A percentile compares a stretch with the other conserved stretches of the same genome.
These are phyloP conservation scores for Nothocercus julius DNA, from an alignment of 2,113 vertebrate species.

Conservation along the genomic window DNA sequence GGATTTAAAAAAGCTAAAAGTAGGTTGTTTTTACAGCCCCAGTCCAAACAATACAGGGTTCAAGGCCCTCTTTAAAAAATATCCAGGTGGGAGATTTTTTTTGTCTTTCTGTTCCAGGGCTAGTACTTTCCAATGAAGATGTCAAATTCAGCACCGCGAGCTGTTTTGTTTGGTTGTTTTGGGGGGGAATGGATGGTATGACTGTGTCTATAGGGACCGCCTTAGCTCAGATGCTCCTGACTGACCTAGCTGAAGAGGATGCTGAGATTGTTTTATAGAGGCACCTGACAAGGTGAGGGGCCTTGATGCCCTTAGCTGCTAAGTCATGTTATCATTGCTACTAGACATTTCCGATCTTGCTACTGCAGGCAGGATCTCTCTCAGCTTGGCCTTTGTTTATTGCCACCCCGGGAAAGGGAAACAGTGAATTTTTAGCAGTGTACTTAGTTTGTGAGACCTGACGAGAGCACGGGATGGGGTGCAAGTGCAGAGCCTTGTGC, in stretches of 20 bases:
- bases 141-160: not conserved
- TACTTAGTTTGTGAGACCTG: not conserved
- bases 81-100: not conserved
- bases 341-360: not conserved
- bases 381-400: not conserved
- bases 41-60: not conserved
- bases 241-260: not conserved
- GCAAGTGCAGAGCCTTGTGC: fast-evolving
- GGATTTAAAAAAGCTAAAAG: not conserved
- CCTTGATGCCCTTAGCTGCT: no score
- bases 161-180: not conserved
- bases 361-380: not conserved
- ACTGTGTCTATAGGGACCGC: not conserved
- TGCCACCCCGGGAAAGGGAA: not conserved
- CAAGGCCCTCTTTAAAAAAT: not conserved
- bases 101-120: not conserved
- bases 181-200: no score
- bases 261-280: not conserved
- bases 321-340: not conserved
- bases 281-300: not conserved
- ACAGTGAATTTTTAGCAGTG: fast-evolving
- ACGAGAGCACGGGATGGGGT: not conserved
- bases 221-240: not conserved
- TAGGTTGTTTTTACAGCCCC: not conserved
- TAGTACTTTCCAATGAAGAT: not conserved